Evolutionary conservation across 2,113 vertebrate species (phyloP).

Genomic region (Propithecus coquereli): DNA sequence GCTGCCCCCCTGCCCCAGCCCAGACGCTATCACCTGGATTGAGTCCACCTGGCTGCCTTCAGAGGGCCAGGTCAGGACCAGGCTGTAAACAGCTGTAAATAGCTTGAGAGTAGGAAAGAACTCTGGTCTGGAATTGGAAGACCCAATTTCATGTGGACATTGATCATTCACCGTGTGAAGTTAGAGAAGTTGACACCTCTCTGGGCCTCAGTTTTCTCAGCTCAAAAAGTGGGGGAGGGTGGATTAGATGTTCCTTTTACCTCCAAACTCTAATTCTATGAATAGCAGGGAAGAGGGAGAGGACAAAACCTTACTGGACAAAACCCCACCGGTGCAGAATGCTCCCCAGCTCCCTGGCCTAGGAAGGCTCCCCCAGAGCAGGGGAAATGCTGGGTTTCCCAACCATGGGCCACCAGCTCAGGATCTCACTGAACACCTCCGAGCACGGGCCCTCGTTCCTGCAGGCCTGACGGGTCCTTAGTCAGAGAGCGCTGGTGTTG

Average conservation of each 20-base stretch:
- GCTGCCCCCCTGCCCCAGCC: fast-evolving
- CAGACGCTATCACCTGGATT: background rate
- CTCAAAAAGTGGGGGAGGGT: background rate
- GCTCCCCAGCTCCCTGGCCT: background rate
- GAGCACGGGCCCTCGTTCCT: fast-evolving
- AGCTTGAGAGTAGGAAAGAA: background rate
- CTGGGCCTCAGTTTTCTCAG: background rate
- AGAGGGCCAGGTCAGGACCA: background rate
- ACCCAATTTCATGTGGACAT: background rate
- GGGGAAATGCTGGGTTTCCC: background rate
- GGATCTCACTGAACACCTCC: background rate
- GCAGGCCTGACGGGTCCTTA: background rate
- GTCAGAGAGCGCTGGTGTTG: background rate
- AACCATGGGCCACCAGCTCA: background rate
- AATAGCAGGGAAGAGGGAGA: background rate
- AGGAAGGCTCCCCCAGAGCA: background rate
- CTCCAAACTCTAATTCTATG: background rate
- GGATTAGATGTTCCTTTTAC: background rate
- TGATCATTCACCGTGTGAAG: background rate
- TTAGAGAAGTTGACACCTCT: no score
- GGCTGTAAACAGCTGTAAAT: background rate
- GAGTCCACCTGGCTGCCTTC: no score
- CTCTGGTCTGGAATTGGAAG: background rate
- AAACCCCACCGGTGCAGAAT: background rate
- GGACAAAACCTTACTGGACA: background rate